phyloP scores from a whole-genome alignment of 1,140 invertebrate genomes.

The Drosophila ironensis region DNA sequence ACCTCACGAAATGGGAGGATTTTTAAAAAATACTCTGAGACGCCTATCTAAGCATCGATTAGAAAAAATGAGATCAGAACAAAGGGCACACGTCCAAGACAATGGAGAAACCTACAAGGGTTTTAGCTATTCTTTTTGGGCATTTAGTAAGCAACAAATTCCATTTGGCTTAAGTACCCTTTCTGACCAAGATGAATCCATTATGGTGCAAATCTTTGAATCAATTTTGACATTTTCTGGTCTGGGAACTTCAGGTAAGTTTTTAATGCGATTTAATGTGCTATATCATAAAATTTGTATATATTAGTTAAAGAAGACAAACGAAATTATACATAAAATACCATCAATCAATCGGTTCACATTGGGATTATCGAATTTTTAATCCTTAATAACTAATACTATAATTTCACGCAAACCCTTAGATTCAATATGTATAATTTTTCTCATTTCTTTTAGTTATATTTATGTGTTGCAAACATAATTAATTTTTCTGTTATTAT shows the following conservation, averaged over 20 bases:
- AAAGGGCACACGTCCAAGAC: slow-evolving; percentile 85
- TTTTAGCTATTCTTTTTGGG: slow-evolving; percentile 94
- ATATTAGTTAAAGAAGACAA: too few relatives aligned
- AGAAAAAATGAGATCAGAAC: slow-evolving; percentile 92
- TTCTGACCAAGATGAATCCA: slow-evolving; percentile 93
- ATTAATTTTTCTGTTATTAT: too few relatives aligned
- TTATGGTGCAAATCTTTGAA: slow-evolving; percentile 91
- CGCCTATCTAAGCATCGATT: slow-evolving; percentile 93
- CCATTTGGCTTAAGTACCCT: slow-evolving; percentile 92
- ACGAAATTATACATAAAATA: too few relatives aligned
- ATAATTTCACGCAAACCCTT: too few relatives aligned
- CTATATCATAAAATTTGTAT: too few relatives aligned
- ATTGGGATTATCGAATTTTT: too few relatives aligned
- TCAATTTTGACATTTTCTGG: slow-evolving; percentile 91
- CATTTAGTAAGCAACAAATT: slow-evolving; percentile 91
- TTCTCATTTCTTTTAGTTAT: too few relatives aligned
- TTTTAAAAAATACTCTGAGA: slow-evolving; percentile 93
- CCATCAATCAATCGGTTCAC: too few relatives aligned
- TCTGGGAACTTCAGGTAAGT: slow-evolving; percentile 87
- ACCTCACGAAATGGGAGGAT: slow-evolving; percentile 90
- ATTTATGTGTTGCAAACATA: too few relatives aligned
- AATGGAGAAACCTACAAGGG: slow-evolving; percentile 93
- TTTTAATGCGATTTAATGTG: too few relatives aligned
- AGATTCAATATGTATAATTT: too few relatives aligned
- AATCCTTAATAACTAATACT: too few relatives aligned